Percentiles rank a stretch among this genome's conserved stretches.
Evolutionary conservation across 2,888 invertebrate species (phyloP).

Genomic region (Agriopis leucophaearia): DNA sequence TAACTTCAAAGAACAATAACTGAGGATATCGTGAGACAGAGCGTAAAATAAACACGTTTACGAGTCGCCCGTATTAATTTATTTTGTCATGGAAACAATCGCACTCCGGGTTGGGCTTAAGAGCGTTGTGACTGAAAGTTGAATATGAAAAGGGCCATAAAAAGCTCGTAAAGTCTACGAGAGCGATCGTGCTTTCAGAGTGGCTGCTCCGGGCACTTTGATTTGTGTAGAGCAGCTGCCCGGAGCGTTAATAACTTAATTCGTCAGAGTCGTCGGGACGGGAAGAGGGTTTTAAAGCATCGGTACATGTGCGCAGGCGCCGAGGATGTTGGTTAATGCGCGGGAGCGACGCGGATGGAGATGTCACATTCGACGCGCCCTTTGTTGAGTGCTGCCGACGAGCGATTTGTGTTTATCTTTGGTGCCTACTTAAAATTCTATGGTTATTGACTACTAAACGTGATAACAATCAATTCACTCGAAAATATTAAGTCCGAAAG

Average conservation of each 20-base stretch:
- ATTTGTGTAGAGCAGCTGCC: constrained; percentile 85
- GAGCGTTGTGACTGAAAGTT: constrained; percentile 71
- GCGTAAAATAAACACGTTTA: constrained; percentile 73
- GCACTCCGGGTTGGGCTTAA: constrained; percentile 58
- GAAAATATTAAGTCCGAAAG: constrained; percentile 47
- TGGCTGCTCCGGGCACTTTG: constrained; percentile 68
- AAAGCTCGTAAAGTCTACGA: constrained; percentile 78
- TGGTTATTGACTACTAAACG: constrained; percentile 70
- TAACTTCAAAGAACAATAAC: constrained; percentile 78
- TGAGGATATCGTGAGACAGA: constrained; percentile 63
- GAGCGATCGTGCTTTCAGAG: constrained; percentile 72
- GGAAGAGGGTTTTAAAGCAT: constrained; percentile 77
- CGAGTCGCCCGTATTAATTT: constrained; percentile 76
- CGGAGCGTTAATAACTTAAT: constrained; percentile 85
- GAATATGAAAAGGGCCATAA: constrained; percentile 82
- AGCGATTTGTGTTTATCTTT: constrained; percentile 77
- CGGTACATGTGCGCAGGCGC: constrained; percentile 73
- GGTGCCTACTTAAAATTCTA: constrained; percentile 60
- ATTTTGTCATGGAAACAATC: constrained; percentile 81
- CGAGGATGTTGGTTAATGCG: constrained; percentile 70
- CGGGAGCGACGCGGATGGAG: constrained; percentile 64
- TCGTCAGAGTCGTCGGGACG: constrained; percentile 81
- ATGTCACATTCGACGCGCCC: constrained; percentile 58
- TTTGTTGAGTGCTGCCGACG: constrained; percentile 61
- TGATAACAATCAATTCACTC: constrained; percentile 65